Evolutionary conservation across 2,797 vertebrate genomes (phyloP), one percentile per base, ranked within the genome.

Genomic region (Danio tinwini): DNA sequence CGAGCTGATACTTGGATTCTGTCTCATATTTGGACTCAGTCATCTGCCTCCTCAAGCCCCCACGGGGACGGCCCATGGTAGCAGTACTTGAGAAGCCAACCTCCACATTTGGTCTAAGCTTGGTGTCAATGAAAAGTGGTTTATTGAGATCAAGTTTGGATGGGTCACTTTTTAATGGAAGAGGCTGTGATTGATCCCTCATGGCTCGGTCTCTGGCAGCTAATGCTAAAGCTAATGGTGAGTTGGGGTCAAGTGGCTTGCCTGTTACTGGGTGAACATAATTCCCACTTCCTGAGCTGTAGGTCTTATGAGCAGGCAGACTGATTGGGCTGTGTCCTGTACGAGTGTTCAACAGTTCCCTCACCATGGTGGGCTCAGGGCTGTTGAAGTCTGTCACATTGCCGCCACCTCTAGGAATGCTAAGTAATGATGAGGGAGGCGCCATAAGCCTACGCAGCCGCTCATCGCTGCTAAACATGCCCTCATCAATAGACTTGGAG

Each of bases 111-210:
- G 94, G 84, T 85, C 95, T 91, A 88, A 96, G 91, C 90, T 96
- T 96, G 70, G 96, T 97, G 85, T 97, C 95, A 0, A 96, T 95
- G 83, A 94, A 96, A 64, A 96, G 94, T 0, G 96, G 96, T 87
- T 96, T 95, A 90, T 95, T 94, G 84, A 97, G 95, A 89, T 97
- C 95, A 0, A 95, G 90, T 90, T 96, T 97, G 74, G 84, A 81
- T 17, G 52, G 71, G 59, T 89, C 87, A 12, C 74, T 89, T 77
- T 90, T 90, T 14, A 88, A 83, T 0, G 87, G 84, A 58, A 88
- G 81, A n/a, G 89, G 88, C 83, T 95, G 94, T 1, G 93, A 92
- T 89, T 94, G 94, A 67, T 96, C 95, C 75, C 96, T 95, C 91
- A 96, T 92, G 88, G 95, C 95, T 86, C 94, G 90, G 86, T 96